A percentile compares a stretch with the other conserved stretches of the same genome.
These are phyloP conservation scores for Girardia tigrina DNA, from an alignment of 2,888 invertebrate genomes.

Conservation along the genomic window DNA sequence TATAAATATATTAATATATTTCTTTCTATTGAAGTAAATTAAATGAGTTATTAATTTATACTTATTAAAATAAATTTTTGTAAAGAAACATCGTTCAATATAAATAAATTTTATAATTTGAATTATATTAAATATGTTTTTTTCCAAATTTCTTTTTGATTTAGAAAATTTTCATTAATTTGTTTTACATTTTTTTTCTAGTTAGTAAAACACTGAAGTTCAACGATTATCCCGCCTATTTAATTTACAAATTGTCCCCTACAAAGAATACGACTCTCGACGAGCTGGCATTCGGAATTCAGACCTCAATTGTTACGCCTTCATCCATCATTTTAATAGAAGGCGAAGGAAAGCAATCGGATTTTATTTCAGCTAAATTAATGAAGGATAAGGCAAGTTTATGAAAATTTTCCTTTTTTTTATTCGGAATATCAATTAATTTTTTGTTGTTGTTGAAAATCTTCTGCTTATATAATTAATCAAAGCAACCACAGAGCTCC, in stretches of 20 bases:
- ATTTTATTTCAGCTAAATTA: constrained; percentile 13
- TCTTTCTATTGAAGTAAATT: not conserved
- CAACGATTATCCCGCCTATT: constrained; percentile 28
- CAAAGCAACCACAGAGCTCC: not conserved
- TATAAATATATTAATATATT: too few species aligned
- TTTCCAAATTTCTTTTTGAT: not conserved
- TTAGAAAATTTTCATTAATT: too few species aligned
- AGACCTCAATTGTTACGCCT: constrained; percentile 12
- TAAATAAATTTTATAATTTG: not conserved
- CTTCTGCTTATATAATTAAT: not conserved
- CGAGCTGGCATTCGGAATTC: constrained; percentile 31
- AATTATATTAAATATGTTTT: not conserved
- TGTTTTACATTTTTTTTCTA: constrained; percentile 2
- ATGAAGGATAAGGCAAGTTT: constrained; percentile 11
- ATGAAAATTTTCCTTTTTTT: not conserved
- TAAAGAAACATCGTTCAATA: not conserved
- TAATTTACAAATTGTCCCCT: constrained; percentile 31
- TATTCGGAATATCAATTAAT: not conserved
- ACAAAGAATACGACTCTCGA: constrained; percentile 30
- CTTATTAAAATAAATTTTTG: not conserved
- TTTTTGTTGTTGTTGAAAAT: not conserved
- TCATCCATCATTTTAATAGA: not conserved
- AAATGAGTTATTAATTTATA: not conserved
- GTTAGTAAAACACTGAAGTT: constrained; percentile 32
- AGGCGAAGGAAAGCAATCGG: constrained; percentile 20